phyloP scores from a whole-genome alignment of 2,113 vertebrate genomes.

The Colaptes auratus region DNA sequence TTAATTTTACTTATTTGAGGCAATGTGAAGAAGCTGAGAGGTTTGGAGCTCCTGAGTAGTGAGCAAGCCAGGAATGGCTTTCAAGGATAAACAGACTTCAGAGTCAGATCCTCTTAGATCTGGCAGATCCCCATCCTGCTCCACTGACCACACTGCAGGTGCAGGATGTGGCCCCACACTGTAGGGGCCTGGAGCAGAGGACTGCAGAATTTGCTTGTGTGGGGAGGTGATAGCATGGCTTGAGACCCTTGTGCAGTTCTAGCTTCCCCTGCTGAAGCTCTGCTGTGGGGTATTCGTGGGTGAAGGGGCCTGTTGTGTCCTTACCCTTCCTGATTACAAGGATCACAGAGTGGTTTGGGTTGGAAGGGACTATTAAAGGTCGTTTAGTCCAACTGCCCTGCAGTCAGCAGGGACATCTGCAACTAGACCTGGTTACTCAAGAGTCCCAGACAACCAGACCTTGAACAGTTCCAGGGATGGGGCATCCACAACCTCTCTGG shows the following conservation, averaged over 20 bases:
- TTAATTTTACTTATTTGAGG: background rate
- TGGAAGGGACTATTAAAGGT: background rate
- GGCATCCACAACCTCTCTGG: background rate
- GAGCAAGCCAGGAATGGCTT: background rate
- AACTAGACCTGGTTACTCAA: background rate
- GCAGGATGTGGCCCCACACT: background rate
- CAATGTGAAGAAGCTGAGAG: background rate
- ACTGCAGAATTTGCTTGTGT: background rate
- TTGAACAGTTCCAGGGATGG: background rate
- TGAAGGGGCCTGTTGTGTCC: background rate
- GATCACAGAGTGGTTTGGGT: background rate
- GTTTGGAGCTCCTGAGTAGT: background rate
- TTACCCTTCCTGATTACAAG: background rate
- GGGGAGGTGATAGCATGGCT: background rate
- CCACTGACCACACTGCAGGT: accelerated
- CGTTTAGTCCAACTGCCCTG: background rate
- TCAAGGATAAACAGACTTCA: background rate
- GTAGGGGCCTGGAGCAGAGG: background rate
- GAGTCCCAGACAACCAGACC: background rate
- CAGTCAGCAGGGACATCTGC: background rate
- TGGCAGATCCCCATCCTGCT: background rate
- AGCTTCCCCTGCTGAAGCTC: background rate
- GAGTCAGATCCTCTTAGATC: background rate
- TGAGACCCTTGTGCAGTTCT: accelerated
- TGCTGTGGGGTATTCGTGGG: background rate